Evolutionary conservation across 2,888 invertebrate species (phyloP), one percentile per base, ranked within the genome.

Genomic region (Tiliacea citrago): DNA sequence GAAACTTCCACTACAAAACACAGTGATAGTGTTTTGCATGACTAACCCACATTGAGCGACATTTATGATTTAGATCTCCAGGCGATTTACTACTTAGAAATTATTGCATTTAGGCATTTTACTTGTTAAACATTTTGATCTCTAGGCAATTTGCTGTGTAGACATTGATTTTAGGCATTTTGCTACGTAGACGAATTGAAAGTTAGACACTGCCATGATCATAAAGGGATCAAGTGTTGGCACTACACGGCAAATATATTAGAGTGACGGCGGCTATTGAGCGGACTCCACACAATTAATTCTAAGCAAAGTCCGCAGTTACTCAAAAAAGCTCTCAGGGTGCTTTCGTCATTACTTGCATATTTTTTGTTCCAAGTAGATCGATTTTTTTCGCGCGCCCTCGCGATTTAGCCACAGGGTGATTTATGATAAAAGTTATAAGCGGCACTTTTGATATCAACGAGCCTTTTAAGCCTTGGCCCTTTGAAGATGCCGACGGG

Each of bases 381-480:
- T 91, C 93, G 92, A 88, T 91, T 93, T 93, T 93, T 94, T 95
- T 95, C 94, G 95, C 96, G 94, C 95, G 93, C 95, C 93, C 94
- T 92, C 93, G 88, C 91, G 89, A 88, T 91, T 92, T 90, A 82
- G 94, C 95, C 95, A 92, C 90, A 90, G 95, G 95, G 95, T 96
- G 96, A 96, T 96, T 96, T 96, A 96, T 96, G 93, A 94, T 94
- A 95, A 95, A 94, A 94, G 91, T 94, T 94, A 93, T 94, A 95
- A 94, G 93, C 94, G 93, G 95, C 91, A 91, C 92, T 95, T 95
- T 96, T 95, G 95, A 95, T 96, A 95, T 95, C 95, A 96, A 95
- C 94, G 94, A 94, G 93, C 93, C 92, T 94, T 95, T 95, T 94
- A 94, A 93, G 88, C 85, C 81, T 69, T 61, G 71, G 90, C 90